phyloP scores from a whole-genome alignment of 2,888 invertebrate genomes.

The Byasa hedistus region DNA sequence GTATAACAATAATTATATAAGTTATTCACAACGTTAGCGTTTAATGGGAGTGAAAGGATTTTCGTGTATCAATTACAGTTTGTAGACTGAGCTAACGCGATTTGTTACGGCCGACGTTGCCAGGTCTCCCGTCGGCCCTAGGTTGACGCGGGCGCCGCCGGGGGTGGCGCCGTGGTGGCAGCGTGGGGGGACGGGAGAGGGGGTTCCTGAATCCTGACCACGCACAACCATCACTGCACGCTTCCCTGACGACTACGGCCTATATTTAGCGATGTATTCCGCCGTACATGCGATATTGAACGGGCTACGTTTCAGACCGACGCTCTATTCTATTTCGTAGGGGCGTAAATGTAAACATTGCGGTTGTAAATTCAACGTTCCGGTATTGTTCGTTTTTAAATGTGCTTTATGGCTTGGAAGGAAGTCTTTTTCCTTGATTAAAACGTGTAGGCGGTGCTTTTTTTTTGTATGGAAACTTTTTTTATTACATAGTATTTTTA shows the following conservation, averaged over 20 bases:
- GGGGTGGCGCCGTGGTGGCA: slow-evolving; percentile 39
- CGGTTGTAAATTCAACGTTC: slow-evolving; percentile 20
- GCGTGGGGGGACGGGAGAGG: slow-evolving; percentile 40
- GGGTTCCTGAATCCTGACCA: slow-evolving; percentile 67
- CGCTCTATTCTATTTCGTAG: slow-evolving; percentile 25
- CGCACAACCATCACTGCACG: slow-evolving; percentile 63
- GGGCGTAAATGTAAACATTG: slow-evolving; percentile 25
- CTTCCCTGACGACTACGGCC: slow-evolving; percentile 47
- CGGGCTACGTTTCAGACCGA: slow-evolving; percentile 37
- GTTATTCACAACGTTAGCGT: neutral
- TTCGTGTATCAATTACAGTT: slow-evolving; percentile 21
- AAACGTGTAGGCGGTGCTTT: slow-evolving; percentile 3
- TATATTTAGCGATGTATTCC: slow-evolving; percentile 75
- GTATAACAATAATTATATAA: neutral
- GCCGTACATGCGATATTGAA: slow-evolving; percentile 41
- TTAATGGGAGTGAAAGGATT: slow-evolving; percentile 26
- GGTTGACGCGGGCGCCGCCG: slow-evolving; percentile 30
- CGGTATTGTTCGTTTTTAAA: slow-evolving; percentile 19
- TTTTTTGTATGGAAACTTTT: neutral
- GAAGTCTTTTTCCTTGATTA: slow-evolving; percentile 23
- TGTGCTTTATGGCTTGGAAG: slow-evolving; percentile 12
- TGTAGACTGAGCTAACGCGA: slow-evolving; percentile 30
- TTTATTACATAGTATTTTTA: neutral
- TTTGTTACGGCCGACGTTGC: slow-evolving; percentile 49
- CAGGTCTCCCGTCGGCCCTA: slow-evolving; percentile 47